phyloP scores from a whole-genome alignment of 2,113 vertebrate species.

The Megaleporinus macrocephalus region DNA sequence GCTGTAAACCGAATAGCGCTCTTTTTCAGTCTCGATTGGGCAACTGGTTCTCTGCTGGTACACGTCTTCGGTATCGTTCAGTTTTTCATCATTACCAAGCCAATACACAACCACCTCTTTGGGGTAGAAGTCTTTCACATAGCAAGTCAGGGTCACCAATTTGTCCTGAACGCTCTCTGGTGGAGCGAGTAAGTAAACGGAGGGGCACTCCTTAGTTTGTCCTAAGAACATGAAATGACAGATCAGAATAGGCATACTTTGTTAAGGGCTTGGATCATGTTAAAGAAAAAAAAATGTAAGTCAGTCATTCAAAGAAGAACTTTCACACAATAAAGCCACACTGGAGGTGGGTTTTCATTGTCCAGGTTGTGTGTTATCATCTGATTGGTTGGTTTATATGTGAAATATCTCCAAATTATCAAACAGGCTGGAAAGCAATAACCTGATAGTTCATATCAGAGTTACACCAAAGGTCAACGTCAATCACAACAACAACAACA shows the following conservation, averaged over 20 bases:
- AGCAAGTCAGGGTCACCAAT: slow-evolving; percentile 75
- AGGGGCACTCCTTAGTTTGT: not conserved
- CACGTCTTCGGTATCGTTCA: not conserved
- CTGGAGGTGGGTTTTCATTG: not conserved
- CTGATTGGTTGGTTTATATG: not conserved
- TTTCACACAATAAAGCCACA: not conserved
- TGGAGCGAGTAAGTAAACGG: slow-evolving; percentile 72
- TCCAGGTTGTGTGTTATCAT: not conserved
- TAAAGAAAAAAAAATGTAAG: no score
- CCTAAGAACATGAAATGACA: slow-evolving; percentile 69
- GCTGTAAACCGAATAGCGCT: slow-evolving; percentile 68
- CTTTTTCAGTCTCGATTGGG: slow-evolving; percentile 15
- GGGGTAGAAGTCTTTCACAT: slow-evolving; percentile 77
- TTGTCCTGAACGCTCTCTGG: slow-evolving; percentile 57
- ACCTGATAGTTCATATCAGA: no score
- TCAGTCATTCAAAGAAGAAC: not conserved
- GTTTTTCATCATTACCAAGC: slow-evolving; percentile 67
- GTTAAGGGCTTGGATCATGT: not conserved
- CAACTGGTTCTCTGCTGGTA: slow-evolving; percentile 55
- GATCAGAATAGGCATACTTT: not conserved
- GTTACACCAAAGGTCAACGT: no score
- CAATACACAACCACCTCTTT: slow-evolving; percentile 71
- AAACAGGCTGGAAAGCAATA: not conserved
- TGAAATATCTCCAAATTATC: not conserved
- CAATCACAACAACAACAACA: no score